Evolutionary conservation across 2,888 invertebrate species (phyloP), one percentile per base, ranked within the genome.

Genomic region (Onthophagus sagittarius): DNA sequence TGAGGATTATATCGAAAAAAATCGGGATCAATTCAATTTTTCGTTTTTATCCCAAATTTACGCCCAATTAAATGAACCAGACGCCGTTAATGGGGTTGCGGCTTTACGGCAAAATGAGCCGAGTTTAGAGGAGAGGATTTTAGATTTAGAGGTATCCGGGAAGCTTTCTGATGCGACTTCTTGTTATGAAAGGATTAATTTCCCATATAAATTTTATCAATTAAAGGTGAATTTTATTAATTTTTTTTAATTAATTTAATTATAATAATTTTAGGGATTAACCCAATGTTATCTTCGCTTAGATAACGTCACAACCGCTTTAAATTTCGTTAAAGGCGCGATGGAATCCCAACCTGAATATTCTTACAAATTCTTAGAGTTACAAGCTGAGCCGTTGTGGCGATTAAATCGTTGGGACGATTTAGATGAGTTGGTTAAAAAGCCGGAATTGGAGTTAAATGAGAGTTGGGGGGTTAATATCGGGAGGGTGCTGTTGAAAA

Each of bases 311-410:
- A 93, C 92, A 80, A 94, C 94, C 0, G 96, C 96, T 0, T 88
- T 94, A 77, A 89, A 92, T 14, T 88, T 96, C 76, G 89, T 93
- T 0, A 90, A 93, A 78, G 92, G 92, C 0, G 85, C 91, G n/a
- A 84, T 90, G 71, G 88, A 90, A 69, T 86, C 88, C 6, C 86
- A 87, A 82, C 88, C 89, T 0, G 88, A 89, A 78, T 88, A 89
- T 64, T 88, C 88, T 39, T 88, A 89, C 77, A 84, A 92, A 73
- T 88, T 95, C 77, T 85, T 89, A 63, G 90, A 91, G 78, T 89
- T 89, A 80, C 89, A 91, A 73, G 92, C 95, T 0, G 97, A 98
- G 83, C 92, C 97, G 0, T 88, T 96, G 33, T 96, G 97, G 95
- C 91, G 95, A 72, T 87, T 98, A 15, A 93, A 94, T 0, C 89